Evolutionary conservation across 2,888 invertebrate species (phyloP), one percentile per base, ranked within the genome.

Genomic region (Conistra vaccinii): DNA sequence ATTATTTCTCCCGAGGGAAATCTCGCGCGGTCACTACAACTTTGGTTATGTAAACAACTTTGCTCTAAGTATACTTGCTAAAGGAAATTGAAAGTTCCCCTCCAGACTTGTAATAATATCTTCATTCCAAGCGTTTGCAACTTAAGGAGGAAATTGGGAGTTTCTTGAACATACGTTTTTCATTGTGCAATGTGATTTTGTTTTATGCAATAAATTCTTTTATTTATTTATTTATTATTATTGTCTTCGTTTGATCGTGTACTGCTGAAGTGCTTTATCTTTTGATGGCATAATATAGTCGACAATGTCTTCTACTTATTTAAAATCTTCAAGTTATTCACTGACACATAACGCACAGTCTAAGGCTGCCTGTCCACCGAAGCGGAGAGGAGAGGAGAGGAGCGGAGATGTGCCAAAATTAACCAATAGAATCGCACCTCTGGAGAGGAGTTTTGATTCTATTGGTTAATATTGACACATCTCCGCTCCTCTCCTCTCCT

Each of bases 41-140:
- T 78, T 67, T 69, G 39, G 17, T 9, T 55, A 26, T 69, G 2
- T 23, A 71, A 60, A 75, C 65, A 71, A 71, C 29, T 63, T 71
- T 26, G 74, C 55, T 68, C 51, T 57, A 60, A 72, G 58, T 67
- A 12, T 17, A 53, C 58, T 35, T 57, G 58, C 23, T 51, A 57
- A 53, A 73, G 60, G 69, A 76, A 85, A 84, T 78, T 85, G 53
- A 73, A 78, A 69, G 20, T 63, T 32, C 5, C 20, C 12, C 7
- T 51, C n/a, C 20, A 48, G 57, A 51, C 60, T 68, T 84, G 68
- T 63, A 60, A 60, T 55, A 66, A 39, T 32, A 58, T 76, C 60
- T 76, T 58, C 12, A 42, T 63, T 53, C 9, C 42, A 53, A 39
- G 32, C 51, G 23, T 60, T 67, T 63, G 71, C 39, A 35, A 39